Evolutionary conservation across 2,797 vertebrate species (phyloP), one percentile per base, ranked within the genome.

Genomic region (Galago senegalensis): DNA sequence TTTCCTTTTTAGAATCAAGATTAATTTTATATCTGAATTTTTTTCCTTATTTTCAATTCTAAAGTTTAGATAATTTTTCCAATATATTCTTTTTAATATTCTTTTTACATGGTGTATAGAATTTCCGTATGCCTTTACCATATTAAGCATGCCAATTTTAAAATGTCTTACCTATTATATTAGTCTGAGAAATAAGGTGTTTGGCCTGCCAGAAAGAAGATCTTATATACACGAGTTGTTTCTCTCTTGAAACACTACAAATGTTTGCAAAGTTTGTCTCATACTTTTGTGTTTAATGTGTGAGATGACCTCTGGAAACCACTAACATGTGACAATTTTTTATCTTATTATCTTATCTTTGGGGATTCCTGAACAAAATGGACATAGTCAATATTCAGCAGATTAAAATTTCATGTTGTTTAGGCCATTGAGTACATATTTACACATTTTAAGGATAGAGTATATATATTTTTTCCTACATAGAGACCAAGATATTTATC

Each of bases 11-110:
- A 56, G n/a, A 81, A 85, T 75, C 8, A 84, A 20, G 14, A 87
- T 87, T 87, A 58, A 49, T 91, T 95, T 89, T 18, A 69, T 21
- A 46, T n/a, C 7, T 29, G 34, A 7, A 40, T 93, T 65, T 0
- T 70, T 67, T 94, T 53, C 14, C 23, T 85, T 65, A 72, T 89
- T 89, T 91, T 95, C 21, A 92, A 81, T 58, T 89, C 31, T 72
- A 86, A 1, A 82, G 29, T 25, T 20, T 31, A 82, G 37, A 89
- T 27, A 34, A 25, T 40, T 81, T 84, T 87, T 65, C 56, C 86
- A 73, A 43, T 61, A n/a, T 53, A 5, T 60, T 27, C 5, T 7
- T 87, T 77, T 92, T 94, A 25, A 43, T 18, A 69, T 87, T 25
- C 8, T 63, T 49, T 84, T 94, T 25, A 61, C 13, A 81, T 80